Conservation (phyloP, 2,888 invertebrate genomes). For the Opisthograptis luteolata region DNA sequence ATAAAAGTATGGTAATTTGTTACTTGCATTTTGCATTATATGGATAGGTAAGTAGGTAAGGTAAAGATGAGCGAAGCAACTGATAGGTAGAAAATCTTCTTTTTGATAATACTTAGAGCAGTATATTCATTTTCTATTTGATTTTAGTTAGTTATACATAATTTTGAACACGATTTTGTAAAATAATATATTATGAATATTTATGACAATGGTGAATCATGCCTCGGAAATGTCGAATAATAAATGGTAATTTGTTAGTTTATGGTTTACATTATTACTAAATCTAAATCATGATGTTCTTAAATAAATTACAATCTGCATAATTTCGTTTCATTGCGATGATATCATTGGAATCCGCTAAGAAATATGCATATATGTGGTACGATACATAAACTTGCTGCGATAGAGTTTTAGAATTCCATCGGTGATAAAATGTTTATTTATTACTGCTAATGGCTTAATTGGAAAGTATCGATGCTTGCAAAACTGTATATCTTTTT, state of each 20-base stretch:
- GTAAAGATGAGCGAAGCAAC: too few relatives aligned
- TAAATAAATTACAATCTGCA: conserved; percentile 24
- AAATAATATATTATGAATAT: too few relatives aligned
- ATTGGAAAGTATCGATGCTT: too few relatives aligned
- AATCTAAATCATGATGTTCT: conserved; percentile 18
- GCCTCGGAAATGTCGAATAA: conserved; percentile 6
- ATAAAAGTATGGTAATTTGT: too few relatives aligned
- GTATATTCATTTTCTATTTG: too few relatives aligned
- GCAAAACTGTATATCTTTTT: too few relatives aligned
- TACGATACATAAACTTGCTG: neutral
- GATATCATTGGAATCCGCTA: conserved; percentile 29
- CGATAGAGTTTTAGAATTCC: neutral
- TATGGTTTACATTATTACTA: conserved; percentile 7
- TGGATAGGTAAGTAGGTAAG: too few relatives aligned
- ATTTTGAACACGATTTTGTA: too few relatives aligned
- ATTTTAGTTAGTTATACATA: too few relatives aligned
- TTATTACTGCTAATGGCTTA: neutral
- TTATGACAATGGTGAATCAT: conserved; percentile 9
- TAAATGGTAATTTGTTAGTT: conserved; percentile 12
- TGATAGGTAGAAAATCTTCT: too few relatives aligned
- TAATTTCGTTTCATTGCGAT: conserved; percentile 21
- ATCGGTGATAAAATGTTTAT: neutral
- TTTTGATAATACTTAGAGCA: too few relatives aligned
- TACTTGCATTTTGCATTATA: too few relatives aligned
- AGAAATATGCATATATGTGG: neutral